Percentiles rank a stretch among this genome's conserved stretches.
Evolutionary conservation across 2,797 vertebrate species (phyloP).

Genomic region (Ficedula albicollis): DNA sequence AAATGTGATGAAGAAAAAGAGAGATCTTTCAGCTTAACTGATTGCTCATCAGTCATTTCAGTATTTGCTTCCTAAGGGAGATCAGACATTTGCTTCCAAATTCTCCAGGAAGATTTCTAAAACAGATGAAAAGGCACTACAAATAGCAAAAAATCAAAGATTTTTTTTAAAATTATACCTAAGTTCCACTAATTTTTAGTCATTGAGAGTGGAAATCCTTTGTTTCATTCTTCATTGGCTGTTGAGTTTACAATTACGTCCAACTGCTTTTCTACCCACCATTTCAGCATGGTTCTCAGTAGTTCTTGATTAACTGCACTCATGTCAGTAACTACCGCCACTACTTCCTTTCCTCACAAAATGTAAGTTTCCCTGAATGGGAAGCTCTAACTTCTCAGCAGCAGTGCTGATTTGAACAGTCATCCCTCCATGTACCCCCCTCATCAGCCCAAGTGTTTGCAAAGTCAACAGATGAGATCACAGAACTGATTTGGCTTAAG

Average conservation of each 20-base stretch:
- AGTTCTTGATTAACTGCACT: neutral
- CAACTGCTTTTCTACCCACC: neutral
- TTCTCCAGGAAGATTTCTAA: neutral
- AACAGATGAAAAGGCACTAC: neutral
- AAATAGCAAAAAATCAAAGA: neutral
- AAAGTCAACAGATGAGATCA: neutral
- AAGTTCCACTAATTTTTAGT: neutral
- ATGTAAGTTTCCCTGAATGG: neutral
- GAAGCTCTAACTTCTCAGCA: neutral
- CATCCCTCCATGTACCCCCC: fast-evolving
- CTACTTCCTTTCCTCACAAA: neutral
- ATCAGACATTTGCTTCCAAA: neutral
- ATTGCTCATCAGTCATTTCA: neutral
- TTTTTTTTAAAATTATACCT: neutral
- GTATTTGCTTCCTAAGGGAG: neutral
- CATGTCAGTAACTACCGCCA: neutral
- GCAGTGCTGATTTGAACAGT: neutral
- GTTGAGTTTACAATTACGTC: neutral
- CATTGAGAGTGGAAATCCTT: neutral
- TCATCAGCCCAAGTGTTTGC: neutral
- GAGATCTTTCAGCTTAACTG: neutral
- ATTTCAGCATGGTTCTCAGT: neutral
- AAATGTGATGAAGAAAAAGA: neutral
- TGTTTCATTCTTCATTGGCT: neutral
- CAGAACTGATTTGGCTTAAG: neutral